These are phyloP conservation scores for Arizona elegans DNA, from an alignment of 2,113 vertebrate species.

Conservation along the genomic window DNA sequence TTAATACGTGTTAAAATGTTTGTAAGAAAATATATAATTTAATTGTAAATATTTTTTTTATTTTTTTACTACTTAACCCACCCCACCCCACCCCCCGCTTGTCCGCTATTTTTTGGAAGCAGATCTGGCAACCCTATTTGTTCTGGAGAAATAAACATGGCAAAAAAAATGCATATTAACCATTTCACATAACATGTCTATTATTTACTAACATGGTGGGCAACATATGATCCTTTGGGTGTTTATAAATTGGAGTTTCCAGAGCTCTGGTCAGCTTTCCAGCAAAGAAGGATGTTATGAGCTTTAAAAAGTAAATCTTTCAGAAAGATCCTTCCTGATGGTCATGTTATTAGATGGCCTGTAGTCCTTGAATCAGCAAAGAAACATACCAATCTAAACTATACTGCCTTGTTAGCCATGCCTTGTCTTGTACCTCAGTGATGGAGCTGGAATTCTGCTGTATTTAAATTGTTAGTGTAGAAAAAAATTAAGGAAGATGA, in stretches of 20 bases:
- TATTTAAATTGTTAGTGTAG: background rate
- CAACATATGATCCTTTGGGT: background rate
- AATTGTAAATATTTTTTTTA: no score
- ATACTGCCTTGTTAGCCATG: background rate
- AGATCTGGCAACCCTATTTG: no score
- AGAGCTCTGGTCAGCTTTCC: background rate
- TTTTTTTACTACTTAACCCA: no score
- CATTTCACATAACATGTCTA: background rate
- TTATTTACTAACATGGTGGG: background rate
- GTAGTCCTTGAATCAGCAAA: background rate
- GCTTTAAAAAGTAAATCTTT: background rate
- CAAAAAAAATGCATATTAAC: background rate
- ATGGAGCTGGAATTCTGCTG: background rate
- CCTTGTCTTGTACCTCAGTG: background rate
- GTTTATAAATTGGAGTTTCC: background rate
- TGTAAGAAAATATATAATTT: no score
- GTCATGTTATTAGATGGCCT: background rate
- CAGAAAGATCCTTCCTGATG: background rate
- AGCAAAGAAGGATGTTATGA: background rate
- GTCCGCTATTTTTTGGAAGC: no score
- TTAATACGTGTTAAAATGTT: no score
- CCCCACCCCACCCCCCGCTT: no score
- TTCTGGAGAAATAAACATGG: background rate
- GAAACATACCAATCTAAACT: background rate
- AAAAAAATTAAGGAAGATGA: background rate